These are phyloP conservation scores for Trissonchulus sp. DNA, from an alignment of 2,888 invertebrate genomes.

Conservation along the genomic window DNA sequence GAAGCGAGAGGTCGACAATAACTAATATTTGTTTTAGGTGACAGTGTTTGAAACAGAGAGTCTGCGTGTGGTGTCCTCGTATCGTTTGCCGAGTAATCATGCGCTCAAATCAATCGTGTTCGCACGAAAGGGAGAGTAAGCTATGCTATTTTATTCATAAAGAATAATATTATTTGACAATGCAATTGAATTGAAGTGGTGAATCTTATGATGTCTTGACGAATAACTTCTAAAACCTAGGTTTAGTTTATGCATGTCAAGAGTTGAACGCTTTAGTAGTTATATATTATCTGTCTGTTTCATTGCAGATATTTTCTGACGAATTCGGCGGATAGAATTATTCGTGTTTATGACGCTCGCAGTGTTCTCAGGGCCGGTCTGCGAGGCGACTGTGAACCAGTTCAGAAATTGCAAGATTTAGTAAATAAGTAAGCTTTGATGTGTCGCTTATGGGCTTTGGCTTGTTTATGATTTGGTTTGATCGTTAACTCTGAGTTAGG, in stretches of 20 bases:
- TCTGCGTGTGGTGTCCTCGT: conserved; percentile 76
- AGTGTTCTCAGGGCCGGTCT: conserved; percentile 72
- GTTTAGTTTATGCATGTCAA: conserved; percentile 37
- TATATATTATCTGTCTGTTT: conserved; percentile 25
- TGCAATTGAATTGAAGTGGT: not conserved
- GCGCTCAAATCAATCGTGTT: conserved; percentile 97
- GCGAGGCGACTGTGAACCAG: conserved; percentile 89
- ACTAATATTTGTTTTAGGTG: conserved; percentile 46
- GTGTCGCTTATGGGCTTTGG: not conserved
- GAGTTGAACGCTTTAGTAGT: conserved; percentile 2
- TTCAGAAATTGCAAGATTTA: conserved; percentile 94
- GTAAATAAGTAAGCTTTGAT: conserved; percentile 77
- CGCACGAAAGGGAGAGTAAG: conserved; percentile 81
- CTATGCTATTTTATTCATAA: too few species aligned
- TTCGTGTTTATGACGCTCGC: conserved; percentile 84
- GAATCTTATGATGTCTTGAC: conserved; percentile 11
- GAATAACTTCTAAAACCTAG: not conserved
- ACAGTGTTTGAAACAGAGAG: conserved; percentile 66
- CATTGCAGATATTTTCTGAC: conserved; percentile 76
- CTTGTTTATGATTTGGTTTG: too few species aligned
- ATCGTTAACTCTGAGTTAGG: too few species aligned
- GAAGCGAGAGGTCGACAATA: not conserved
- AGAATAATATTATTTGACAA: conserved; percentile 3
- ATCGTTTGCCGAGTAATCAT: conserved; percentile 86
- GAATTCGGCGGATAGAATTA: conserved; percentile 92